A percentile compares a stretch with the other conserved stretches of the same genome.
Evolutionary conservation across 2,888 invertebrate species (phyloP).

Genomic region (Drosophila prostipennis): DNA sequence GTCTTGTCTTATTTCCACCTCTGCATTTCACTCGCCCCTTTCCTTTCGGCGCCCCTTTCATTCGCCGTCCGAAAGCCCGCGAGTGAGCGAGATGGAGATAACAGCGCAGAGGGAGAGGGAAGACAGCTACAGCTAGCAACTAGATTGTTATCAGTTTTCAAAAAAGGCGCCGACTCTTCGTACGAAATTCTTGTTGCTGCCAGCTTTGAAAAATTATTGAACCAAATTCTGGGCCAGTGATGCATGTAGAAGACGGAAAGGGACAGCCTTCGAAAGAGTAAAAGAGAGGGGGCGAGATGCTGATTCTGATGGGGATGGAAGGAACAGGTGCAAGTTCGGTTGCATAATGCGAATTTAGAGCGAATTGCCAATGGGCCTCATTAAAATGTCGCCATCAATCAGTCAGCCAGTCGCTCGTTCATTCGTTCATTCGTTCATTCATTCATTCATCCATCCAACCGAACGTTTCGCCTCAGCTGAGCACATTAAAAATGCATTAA

Average conservation of each 20-base stretch:
- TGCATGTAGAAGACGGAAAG: conserved; percentile 13
- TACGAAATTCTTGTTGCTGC: conserved; percentile 16
- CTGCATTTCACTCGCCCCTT: conserved; percentile 28
- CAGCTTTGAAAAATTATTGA: conserved; percentile 43
- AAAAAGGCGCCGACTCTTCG: conserved; percentile 49
- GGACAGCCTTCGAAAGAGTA: neutral
- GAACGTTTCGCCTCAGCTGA: conserved; percentile 31
- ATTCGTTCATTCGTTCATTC: conserved; percentile 28
- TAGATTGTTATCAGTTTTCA: conserved; percentile 68
- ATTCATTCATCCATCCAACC: conserved; percentile 33
- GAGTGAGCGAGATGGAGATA: neutral
- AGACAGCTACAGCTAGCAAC: conserved; percentile 19
- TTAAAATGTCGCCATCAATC: conserved; percentile 51
- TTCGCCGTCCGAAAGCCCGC: neutral
- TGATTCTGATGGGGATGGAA: too few relatives aligned
- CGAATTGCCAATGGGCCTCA: conserved; percentile 35
- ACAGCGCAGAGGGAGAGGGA: neutral
- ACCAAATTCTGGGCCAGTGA: conserved; percentile 40
- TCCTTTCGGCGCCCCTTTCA: conserved; percentile 15
- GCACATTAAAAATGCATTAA: conserved; percentile 51
- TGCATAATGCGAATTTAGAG: conserved; percentile 47
- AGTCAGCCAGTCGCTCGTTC: conserved; percentile 25
- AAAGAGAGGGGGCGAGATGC: neutral
- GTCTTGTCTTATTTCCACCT: conserved; percentile 44
- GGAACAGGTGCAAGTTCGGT: conserved; percentile 28